Conservation (phyloP, 2,113 vertebrate species). For the Chlamydotis undulata region DNA sequence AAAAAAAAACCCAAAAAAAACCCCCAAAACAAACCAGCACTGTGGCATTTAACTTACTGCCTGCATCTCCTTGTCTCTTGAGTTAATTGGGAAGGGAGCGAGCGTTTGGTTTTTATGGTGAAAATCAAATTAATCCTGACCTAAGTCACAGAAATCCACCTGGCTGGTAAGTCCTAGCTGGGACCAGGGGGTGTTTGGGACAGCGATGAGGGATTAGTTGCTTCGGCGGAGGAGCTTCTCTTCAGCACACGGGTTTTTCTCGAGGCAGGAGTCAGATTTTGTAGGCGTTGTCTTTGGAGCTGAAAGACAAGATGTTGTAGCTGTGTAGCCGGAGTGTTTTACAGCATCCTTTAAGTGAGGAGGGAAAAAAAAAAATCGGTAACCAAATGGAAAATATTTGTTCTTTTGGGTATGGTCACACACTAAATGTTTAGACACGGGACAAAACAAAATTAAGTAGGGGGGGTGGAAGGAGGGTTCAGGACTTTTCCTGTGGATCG, state of each 20-base stretch:
- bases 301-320: background rate
- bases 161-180: background rate
- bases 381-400: background rate
- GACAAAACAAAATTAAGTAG: background rate
- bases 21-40: background rate
- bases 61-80: background rate
- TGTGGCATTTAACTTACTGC: background rate
- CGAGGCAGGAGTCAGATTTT: background rate
- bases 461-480: background rate
- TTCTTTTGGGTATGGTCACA: background rate
- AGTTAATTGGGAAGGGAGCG: background rate
- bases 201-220: background rate
- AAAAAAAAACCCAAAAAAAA: background rate
- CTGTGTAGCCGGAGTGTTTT: background rate
- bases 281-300: constrained; percentile 13
- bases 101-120: background rate
- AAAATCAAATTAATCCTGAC: background rate
- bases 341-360: background rate
- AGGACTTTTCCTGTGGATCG: background rate
- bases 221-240: background rate
- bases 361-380: background rate
- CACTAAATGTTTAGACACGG: background rate
- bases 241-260: background rate
- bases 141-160: background rate
- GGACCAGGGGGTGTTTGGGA: background rate